Evolutionary conservation across 2,797 vertebrate genomes (phyloP).

Genomic region (Simalia tracyae): DNA sequence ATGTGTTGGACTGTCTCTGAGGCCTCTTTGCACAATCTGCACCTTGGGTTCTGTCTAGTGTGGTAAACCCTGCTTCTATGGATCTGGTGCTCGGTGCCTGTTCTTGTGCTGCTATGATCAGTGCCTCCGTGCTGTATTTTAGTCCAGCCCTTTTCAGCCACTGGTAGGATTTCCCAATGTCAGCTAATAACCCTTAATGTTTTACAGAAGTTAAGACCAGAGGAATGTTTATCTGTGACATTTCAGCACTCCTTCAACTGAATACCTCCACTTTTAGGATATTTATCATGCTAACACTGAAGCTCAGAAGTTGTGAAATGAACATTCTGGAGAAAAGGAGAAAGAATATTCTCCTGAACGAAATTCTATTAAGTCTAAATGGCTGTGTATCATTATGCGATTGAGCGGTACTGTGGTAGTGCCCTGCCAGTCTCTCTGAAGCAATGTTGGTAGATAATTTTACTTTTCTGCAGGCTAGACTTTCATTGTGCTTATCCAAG

Average conservation of each 20-base stretch:
- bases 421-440: neutral
- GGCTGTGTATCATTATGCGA: conserved; percentile 37
- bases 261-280: neutral
- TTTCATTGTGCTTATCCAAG: neutral
- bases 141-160: too few relatives aligned
- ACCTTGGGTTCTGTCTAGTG: too few relatives aligned
- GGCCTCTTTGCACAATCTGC: too few relatives aligned
- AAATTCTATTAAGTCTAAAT: conserved; percentile 34
- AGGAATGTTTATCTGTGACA: neutral
- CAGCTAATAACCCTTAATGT: neutral
- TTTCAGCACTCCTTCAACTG: neutral
- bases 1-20: too few relatives aligned
- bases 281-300: neutral
- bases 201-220: neutral
- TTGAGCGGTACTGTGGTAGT: conserved; percentile 6
- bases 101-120: too few relatives aligned
- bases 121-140: too few relatives aligned
- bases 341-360: conserved; percentile 16
- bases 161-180: too few relatives aligned
- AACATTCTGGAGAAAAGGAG: conserved; percentile 38
- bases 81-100: too few relatives aligned
- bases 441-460: conserved; percentile 32
- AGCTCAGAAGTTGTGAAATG: neutral
- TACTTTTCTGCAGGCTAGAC: conserved; percentile 25
- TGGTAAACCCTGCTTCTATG: too few relatives aligned